phyloP scores from a whole-genome alignment of 1,140 invertebrate species.

The Archegozetes longisetosus region DNA sequence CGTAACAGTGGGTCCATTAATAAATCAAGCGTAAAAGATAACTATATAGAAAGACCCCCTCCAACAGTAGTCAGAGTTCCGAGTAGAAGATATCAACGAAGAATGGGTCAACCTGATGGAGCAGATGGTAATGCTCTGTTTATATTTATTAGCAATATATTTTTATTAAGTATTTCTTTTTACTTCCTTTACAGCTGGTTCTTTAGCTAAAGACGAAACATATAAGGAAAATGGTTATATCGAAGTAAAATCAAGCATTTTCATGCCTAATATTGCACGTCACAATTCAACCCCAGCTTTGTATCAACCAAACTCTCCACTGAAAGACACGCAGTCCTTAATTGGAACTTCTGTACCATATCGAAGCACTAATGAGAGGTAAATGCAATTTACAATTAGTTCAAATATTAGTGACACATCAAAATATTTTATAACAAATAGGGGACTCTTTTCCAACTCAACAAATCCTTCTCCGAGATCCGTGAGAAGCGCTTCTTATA shows the following conservation, averaged over 20 bases:
- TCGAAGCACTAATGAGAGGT: background rate
- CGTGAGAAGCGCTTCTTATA: constrained; percentile 19
- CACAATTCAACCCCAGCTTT: constrained; percentile 9
- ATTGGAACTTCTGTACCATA: background rate
- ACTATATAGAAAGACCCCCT: constrained; percentile 36
- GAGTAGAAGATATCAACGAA: constrained; percentile 61
- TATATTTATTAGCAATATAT: background rate
- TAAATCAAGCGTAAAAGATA: constrained; percentile 10
- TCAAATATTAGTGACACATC: background rate
- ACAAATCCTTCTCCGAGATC: constrained; percentile 37
- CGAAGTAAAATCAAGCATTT: constrained; percentile 5
- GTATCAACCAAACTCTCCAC: background rate
- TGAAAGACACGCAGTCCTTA: background rate
- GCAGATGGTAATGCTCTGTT: constrained; percentile 25
- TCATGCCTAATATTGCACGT: background rate
- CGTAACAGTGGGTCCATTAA: background rate
- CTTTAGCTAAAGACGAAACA: background rate
- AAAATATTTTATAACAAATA: constrained; percentile 27
- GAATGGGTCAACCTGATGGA: constrained; percentile 36
- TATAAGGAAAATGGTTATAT: constrained; percentile 3
- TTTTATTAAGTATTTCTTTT: background rate
- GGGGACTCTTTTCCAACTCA: constrained; percentile 26
- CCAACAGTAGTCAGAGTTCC: constrained; percentile 73
- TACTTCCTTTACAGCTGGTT: background rate
- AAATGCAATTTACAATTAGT: background rate